Evolutionary conservation across 2,888 invertebrate species (phyloP).

Genomic region (Diarsia rubi): DNA sequence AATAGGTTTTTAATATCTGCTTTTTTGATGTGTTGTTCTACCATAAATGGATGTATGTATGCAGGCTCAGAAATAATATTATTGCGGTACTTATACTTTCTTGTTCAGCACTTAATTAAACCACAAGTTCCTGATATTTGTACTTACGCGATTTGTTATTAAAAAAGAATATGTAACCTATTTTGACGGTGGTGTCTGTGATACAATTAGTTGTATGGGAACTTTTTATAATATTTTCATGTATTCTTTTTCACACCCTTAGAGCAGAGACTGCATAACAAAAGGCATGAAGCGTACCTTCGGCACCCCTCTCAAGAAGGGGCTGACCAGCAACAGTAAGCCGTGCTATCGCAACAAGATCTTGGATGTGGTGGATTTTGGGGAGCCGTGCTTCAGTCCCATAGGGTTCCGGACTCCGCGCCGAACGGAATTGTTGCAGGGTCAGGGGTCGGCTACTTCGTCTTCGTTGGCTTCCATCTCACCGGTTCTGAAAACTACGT

Average conservation of each 20-base stretch:
- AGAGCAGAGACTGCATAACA: slow-evolving; percentile 79
- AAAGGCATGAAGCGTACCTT: slow-evolving; percentile 88
- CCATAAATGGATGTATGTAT: neutral
- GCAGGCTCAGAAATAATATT: neutral
- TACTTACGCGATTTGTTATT: no score
- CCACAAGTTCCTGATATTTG: neutral
- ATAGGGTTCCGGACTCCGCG: slow-evolving; percentile 83
- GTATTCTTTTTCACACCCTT: slow-evolving; percentile 46
- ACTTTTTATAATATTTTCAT: neutral
- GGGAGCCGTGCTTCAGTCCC: slow-evolving; percentile 85
- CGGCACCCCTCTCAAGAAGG: slow-evolving; percentile 82
- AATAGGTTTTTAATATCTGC: neutral
- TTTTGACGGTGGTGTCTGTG: no score
- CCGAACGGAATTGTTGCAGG: slow-evolving; percentile 61
- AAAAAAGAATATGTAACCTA: no score
- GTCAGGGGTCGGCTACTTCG: slow-evolving; percentile 73
- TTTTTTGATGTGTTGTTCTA: neutral
- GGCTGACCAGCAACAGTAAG: slow-evolving; percentile 68
- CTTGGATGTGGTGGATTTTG: slow-evolving; percentile 83
- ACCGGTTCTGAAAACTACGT: slow-evolving; percentile 80
- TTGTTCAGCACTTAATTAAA: no score
- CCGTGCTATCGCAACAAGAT: slow-evolving; percentile 84
- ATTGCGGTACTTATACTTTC: neutral
- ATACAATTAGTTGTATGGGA: no score
- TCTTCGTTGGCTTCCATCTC: slow-evolving; percentile 84